Evolutionary conservation across 2,113 vertebrate genomes (phyloP), one percentile per base, ranked within the genome.

Genomic region (Rhinoderma darwinii): DNA sequence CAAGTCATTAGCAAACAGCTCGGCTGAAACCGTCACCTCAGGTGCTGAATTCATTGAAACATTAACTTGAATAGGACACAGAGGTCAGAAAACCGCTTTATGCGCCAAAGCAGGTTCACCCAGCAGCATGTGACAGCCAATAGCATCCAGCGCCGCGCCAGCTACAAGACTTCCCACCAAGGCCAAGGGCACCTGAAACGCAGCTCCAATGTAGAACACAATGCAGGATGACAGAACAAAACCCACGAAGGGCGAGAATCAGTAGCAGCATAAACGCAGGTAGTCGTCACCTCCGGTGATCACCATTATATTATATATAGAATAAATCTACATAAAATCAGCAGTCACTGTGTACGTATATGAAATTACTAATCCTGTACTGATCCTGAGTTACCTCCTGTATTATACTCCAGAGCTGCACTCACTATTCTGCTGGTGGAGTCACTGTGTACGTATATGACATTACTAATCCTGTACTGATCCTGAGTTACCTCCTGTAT

Each of bases 31-130:
- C 3, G 51, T 37, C 83, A 85, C 83, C 56, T 77, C 27, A 74
- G 50, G 83, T 77, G 83, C 51, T 25, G 56, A 18, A 43, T 32
- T 74, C n/a, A 56, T 15, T 22, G 35, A 85, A 76, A 85, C 73
- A 85, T 85, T 85, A 85, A 84, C 83, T 56, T 4, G 37, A 25
- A 66, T 14, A 35, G 83, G 51, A 66, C 83, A 66, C 35, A 32
- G 54, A 63, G 83, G 83, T 85, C 73, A 84, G 14, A 6, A 43
- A 9, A 83, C 22, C 41, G 27, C 56, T 59, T n/a, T 1, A 35
- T 32, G 61, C 66, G 30, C 66, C 66, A 70, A 70, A 70, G 66
- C 12, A 30, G 32, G 17, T 82, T 27, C n/a, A 20, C 22, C 35
- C 56, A 9, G 20, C 54, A 43, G 54, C 25, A 22, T 41, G 15